These are phyloP conservation scores for Drosophila cognata DNA, from an alignment of 2,888 invertebrate genomes.

Conservation along the genomic window DNA sequence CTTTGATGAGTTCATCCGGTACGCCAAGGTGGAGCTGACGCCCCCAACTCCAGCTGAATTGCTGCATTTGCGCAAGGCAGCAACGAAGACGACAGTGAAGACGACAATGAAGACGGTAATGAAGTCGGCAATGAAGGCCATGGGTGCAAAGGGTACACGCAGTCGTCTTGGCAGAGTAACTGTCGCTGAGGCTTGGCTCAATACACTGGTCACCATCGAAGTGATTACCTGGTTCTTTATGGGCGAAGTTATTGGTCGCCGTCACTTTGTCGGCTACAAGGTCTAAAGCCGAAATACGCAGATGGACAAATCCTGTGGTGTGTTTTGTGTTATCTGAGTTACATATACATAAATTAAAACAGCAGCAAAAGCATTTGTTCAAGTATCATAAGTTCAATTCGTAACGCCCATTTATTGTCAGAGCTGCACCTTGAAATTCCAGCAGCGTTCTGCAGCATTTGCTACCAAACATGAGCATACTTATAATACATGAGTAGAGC, in stretches of 20 bases:
- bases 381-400: conserved; percentile 42
- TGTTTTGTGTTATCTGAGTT: neutral
- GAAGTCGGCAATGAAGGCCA: conserved; percentile 6
- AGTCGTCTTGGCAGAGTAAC: conserved; percentile 43
- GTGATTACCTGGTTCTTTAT: conserved; percentile 69
- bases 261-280: conserved; percentile 69
- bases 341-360: conserved; percentile 17
- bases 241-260: conserved; percentile 72
- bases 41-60: conserved; percentile 66
- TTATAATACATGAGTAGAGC: conserved; percentile 42
- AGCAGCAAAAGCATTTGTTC: conserved; percentile 31
- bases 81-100: neutral
- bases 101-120: no score
- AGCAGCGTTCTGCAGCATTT: conserved; percentile 33
- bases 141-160: conserved; percentile 24
- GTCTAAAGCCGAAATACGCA: conserved; percentile 41
- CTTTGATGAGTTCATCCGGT: conserved; percentile 58
- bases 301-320: conserved; percentile 11
- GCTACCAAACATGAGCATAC: conserved; percentile 39
- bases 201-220: conserved; percentile 62
- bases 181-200: conserved; percentile 57
- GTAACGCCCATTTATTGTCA: conserved; percentile 26
- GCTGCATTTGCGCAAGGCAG: conserved; percentile 29
- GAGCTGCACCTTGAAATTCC: conserved; percentile 66
- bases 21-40: conserved; percentile 68